Evolutionary conservation across 2,113 vertebrate species (phyloP), one percentile per base, ranked within the genome.

Genomic region (Aramus guarauna): DNA sequence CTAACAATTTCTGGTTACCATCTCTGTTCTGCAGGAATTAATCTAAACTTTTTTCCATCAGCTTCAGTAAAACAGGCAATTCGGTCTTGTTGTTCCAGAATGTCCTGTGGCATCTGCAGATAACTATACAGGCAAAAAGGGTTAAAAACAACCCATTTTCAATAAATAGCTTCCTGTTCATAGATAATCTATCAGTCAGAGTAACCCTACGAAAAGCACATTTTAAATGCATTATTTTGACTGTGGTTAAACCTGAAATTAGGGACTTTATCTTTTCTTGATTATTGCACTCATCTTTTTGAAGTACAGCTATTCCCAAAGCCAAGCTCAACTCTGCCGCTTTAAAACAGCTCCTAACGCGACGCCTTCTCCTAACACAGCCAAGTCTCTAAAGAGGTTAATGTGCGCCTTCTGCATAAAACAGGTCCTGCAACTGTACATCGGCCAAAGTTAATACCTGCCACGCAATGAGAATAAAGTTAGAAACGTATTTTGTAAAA

Each of bases 351-450:
- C 43, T 52, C 74, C 64, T 11, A 39, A 47, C 2, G 3, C 4
- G 4, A 26, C 0, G 4, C 43, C 77, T 62, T 21, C 37, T 48
- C 55, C 82, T 20, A 11, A 18, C 29, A 2, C 23, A 34, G 76
- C 23, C 43, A 11, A 50, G 52, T 2, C 64, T 41, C 66, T 36
- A 6, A 19, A 30, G 36, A 50, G 43, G 22, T 50, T 26, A 26
- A 26, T 3, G 1, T 0, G 14, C 1, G 1, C 34, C 68, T 58
- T 58, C 6, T 30, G 84, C 50, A 9, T 0, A 5, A 20, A 95
- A 68, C 90, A 48, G 63, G 76, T 62, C 62, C 85, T 45, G 82
- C 48, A 32, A 14, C 36, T 15, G 41, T 2, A 12, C 45, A 5
- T 53, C 4, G 7, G 50, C 68, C 68, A 14, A 47, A 87, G 88